Conservation (phyloP, 1,140 invertebrate genomes). For the Maconellicoccus hirsutus region DNA sequence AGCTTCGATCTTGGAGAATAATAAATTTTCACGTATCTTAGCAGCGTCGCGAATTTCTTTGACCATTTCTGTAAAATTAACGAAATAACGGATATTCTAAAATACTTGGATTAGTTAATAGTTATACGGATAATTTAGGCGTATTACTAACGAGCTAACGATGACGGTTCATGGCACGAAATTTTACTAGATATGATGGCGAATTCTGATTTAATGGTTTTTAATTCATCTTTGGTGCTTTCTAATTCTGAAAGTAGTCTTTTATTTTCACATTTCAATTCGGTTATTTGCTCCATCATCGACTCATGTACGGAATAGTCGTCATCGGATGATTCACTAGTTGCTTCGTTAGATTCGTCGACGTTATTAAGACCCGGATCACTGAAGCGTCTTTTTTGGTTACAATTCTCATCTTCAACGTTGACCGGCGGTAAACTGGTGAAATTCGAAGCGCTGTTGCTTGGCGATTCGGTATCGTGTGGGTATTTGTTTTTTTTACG, state of each 20-base stretch:
- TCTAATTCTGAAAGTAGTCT: slow-evolving; percentile 27
- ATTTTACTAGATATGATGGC: slow-evolving; percentile 17
- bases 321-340: slow-evolving; percentile 19
- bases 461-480: slow-evolving; percentile 3
- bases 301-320: slow-evolving; percentile 7
- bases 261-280: slow-evolving; percentile 27
- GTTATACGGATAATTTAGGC: background rate
- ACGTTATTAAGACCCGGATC: slow-evolving; percentile 28
- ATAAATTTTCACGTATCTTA: background rate
- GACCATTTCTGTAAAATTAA: background rate
- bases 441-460: slow-evolving; percentile 25
- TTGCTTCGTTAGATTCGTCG: slow-evolving; percentile 25
- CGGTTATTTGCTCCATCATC: slow-evolving; percentile 17
- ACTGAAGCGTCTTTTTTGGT: slow-evolving; percentile 28
- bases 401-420: slow-evolving; percentile 25
- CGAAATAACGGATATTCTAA: background rate
- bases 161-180: background rate
- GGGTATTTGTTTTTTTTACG: background rate
- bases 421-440: slow-evolving; percentile 29
- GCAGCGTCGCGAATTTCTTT: slow-evolving; percentile 14
- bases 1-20: background rate
- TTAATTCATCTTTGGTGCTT: slow-evolving; percentile 26
- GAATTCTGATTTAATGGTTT: slow-evolving; percentile 26
- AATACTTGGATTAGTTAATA: background rate
- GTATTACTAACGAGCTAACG: background rate